Base-by-base conservation (phyloP, 2,888 invertebrate genomes). In the Scaptomyza parva region DNA sequence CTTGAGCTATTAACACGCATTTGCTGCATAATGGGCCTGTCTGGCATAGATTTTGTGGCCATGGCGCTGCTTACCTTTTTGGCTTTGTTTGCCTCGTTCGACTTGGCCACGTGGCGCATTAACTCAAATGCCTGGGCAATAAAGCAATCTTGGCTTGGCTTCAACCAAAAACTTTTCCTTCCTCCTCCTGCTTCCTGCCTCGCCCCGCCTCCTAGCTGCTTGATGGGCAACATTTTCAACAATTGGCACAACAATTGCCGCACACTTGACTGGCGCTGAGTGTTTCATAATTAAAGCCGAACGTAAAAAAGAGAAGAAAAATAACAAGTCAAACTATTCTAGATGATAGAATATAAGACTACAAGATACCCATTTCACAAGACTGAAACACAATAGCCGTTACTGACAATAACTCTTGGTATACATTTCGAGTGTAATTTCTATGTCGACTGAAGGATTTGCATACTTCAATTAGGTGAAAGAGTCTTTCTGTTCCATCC, bases 11-110 rank as follows among this genome's bases (percentile, higher is more conserved):
- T 84, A 83, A 68, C 77, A 78, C 74, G 75, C 77, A 77, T 76
- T 70, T 76, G 78, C 67, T 83, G 78, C 80, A 83, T 82, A 84
- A 84, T 84, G 82, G 76, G 70, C 66, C 58, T 78, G 84, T 74
- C 80, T 80, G 69, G 71, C 66, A 65, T 75, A 70, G 80, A 72
- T 77, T 74, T 79, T 50, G 64, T 50, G 35, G 14, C 22, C 11
- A 14, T 35, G 48, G 30, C 53, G 51, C 47, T 78, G 51, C 47
- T 78, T 54, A 48, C 51, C 47, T 63, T 63, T 55, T 26, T 7
- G 48, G 47, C 40, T 28, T 28, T 39, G n/a, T 20, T 47, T 47
- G 47, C 37, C 37, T 17, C 17, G 17, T 17, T 17, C 17, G 17
- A n/a, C 47, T 30, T 47, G 30, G 55, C 67, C 70, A 70, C 61